Base-by-base conservation (phyloP, 1,140 invertebrate genomes). In the Drosophila watanabei region DNA sequence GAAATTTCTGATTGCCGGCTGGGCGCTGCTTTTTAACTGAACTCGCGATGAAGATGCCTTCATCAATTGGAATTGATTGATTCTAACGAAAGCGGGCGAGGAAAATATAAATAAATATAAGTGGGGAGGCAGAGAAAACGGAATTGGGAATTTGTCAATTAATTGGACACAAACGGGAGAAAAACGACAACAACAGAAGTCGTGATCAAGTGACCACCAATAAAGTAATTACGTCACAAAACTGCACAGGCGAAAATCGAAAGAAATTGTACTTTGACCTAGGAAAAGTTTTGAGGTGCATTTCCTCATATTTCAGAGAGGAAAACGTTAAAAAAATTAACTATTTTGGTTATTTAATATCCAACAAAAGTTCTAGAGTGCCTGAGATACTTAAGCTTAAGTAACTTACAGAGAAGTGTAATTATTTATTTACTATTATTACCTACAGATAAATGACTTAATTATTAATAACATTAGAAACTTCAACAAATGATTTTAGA, bases 11-110 rank as follows among this genome's bases (percentile, higher is more conserved):
- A 64, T 66, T 63, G 45, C 76, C 35, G 43, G 54, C 35, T 57
- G 54, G 54, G 24, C 48, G 48, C 33, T n/a, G n/a, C 24, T 51
- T 43, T 54, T 82, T 73, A 51, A 73, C 66, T 72, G 68, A 69
- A 85, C 51, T 71, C 66, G 30, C 51, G 64, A 71, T 20, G 51
- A 32, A 37, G 33, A 56, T 76, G 79, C 83, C 65, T 54, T 45
- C 37, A 28, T 81, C 75, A 89, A 89, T 89, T 89, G 86, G 82
- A 79, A 64, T 90, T 89, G 86, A 89, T 90, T 90, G 85, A 85
- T 89, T 90, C 80, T 82, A 84, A 88, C 84, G 66, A 88, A 83
- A 75, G 68, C 62, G 48, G 62, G 70, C 66, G 61, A 71, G 76
- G 77, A 63, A 65, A 45, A 32, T 45, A 51, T 54, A 72, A 49